Evolutionary conservation across 2,888 invertebrate species (phyloP).

Genomic region (Philonicus albiceps): DNA sequence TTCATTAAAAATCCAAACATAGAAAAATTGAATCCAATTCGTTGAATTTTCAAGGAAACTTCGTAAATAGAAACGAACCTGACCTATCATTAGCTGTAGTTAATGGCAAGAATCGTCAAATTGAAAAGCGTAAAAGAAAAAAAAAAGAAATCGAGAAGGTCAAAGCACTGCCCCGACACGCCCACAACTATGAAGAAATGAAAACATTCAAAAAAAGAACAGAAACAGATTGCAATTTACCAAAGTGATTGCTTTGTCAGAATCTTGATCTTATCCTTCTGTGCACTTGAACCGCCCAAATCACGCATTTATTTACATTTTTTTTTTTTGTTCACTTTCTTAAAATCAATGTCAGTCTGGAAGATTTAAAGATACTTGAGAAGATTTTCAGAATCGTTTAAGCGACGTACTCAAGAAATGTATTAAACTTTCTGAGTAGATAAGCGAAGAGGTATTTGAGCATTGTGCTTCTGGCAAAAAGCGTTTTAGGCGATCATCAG

Average conservation of each 20-base stretch:
- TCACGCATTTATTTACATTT: background rate
- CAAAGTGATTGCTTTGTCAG: background rate
- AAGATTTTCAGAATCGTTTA: background rate
- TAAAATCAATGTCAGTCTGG: background rate
- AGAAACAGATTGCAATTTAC: background rate
- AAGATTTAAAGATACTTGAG: background rate
- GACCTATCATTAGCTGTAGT: background rate
- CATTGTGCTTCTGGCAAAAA: background rate
- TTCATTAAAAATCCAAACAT: background rate
- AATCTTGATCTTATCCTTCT: background rate
- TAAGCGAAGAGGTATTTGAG: background rate
- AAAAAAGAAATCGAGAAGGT: background rate
- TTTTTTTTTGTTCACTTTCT: background rate
- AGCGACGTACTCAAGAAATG: background rate
- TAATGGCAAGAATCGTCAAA: background rate
- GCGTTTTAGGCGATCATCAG: background rate
- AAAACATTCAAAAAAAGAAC: background rate
- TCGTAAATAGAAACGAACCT: background rate
- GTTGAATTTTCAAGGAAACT: background rate
- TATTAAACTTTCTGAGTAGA: background rate
- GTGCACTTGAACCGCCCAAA: background rate
- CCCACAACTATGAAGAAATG: background rate
- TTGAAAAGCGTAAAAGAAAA: background rate
- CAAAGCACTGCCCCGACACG: slow-evolving; percentile 4
- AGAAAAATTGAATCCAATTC: background rate